Evolutionary conservation across 1,140 invertebrate genomes (phyloP).

Genomic region (Bombyx mandarina): DNA sequence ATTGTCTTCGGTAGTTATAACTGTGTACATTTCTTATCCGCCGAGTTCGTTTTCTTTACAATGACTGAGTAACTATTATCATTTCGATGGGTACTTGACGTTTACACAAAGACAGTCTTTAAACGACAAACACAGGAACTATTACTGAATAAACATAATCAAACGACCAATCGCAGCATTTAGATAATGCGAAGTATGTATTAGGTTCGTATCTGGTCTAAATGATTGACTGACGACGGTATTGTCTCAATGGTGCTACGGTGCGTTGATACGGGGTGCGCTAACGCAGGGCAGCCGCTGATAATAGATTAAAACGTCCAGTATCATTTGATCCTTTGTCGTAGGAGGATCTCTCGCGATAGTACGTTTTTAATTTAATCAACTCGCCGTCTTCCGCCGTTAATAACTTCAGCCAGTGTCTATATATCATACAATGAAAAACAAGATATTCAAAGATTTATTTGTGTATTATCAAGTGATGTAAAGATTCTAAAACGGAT

Average conservation of each 20-base stretch:
- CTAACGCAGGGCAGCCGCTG: slow-evolving; percentile 28
- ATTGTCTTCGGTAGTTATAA: neutral
- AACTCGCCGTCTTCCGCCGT: slow-evolving; percentile 52
- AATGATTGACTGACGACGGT: slow-evolving; percentile 27
- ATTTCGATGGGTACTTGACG: neutral
- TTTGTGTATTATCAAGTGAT: too few relatives aligned
- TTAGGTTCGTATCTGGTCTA: slow-evolving; percentile 41
- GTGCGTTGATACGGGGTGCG: slow-evolving; percentile 27
- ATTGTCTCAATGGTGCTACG: slow-evolving; percentile 23
- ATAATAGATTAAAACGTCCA: slow-evolving; percentile 58
- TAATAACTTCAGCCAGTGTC: slow-evolving; percentile 5
- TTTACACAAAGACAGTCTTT: slow-evolving; percentile 48
- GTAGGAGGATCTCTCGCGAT: slow-evolving; percentile 31
- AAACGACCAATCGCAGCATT: slow-evolving; percentile 49
- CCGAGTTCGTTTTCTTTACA: neutral
- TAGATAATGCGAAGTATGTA: slow-evolving; percentile 40
- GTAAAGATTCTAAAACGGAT: too few relatives aligned
- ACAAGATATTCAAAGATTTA: too few relatives aligned
- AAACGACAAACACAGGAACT: slow-evolving; percentile 30
- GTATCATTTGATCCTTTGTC: slow-evolving; percentile 49
- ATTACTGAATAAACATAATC: slow-evolving; percentile 50
- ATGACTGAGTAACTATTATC: neutral
- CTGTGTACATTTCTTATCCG: neutral
- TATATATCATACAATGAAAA: neutral
- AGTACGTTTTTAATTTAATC: slow-evolving; percentile 46